Evolutionary conservation across 2,888 invertebrate species (phyloP), one percentile per base, ranked within the genome.

Genomic region (Carpatolechia fugitivella): DNA sequence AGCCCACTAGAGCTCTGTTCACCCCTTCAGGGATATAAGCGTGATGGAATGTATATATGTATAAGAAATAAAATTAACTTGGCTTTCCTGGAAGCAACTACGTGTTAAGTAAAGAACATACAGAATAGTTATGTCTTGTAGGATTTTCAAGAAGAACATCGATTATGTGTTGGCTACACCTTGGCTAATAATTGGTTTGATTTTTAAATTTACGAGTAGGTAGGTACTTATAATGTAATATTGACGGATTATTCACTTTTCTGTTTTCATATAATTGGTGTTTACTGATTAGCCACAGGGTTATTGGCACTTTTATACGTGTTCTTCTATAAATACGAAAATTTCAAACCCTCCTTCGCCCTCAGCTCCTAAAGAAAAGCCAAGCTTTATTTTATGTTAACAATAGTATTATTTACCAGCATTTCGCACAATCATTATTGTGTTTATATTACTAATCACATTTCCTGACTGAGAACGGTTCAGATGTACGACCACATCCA

Each of bases 401-500:
- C 3, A 33, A 33, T 24, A 24, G 3, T 24, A 24, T 6, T 24
- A 24, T 40, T 49, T 35, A 35, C 49, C 49, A 35, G 16, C 11
- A n/a, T 33, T 49, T 18, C 80, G 70, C 35, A 86, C 63, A 55
- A 87, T 71, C 74, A 83, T 74, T 18, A 85, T 73, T 0, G 87
- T 82, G 59, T 73, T 79, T 36, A 85, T 80, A 38, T 82, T 79
- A 60, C 80, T 79, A 29, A 78, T 67, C 1, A 83, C 72, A 13
- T 80, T 74, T 3, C 80, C 80, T 1, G 80, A 71, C 18, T 74
- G 67, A 14, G 81, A 81, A 13, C 75, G 73, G 58, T 82, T 66
- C 36, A 87, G 62, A 56, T 82, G 69, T 8, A 89, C 66, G 3
- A 85, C 73, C 1, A 86, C 77, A 55, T 86, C 81, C 0, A 87